Base-by-base conservation (phyloP, 2,797 vertebrate species). In the Poecilia picta region DNA sequence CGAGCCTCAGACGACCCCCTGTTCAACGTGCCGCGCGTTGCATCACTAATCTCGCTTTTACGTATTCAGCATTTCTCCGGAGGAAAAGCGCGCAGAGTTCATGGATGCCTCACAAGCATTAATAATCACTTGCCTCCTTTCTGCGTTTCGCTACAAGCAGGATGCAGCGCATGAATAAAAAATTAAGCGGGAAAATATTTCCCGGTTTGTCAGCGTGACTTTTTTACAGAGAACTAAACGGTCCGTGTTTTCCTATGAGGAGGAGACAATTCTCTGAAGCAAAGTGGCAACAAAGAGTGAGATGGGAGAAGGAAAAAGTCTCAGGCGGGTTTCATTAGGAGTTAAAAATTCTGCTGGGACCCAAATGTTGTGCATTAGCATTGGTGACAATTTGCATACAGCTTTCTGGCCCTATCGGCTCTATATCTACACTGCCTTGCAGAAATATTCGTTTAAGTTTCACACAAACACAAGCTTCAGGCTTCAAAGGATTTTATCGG, bases 41-140 rank as follows among this genome's bases (percentile, higher is more conserved):
- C 78, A 89, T 88, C 89, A 84, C 89, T 87, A 89, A 87, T 82
- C 57, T 59, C n/a, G 23, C 57, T 87, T 68, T 93, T 86, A 91
- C 53, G 83, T 49, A n/a, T 41, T 66, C 59, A 28, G 64, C 2
- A 1, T 72, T 77, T 25, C 81, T 79, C 82, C 71, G 16, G 75
- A 79, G 86, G 23, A 84, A 57, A 85, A 57, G 4, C 6, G 46
- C 80, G 75, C 33, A 13, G 70, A 31, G 33, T 53, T 85, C 2
- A 23, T 51, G 74, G 59, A 79, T 77, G 75, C 45, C 55, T 74
- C 6, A 23, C 79, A 73, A n/a, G 41, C 64, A 87, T 88, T 84
- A 83, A 89, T 84, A 83, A 89, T 84, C 77, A 82, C 71, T 74
- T 28, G 31, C 31, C 76, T 62, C 47, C 49, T 87, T 59, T 85